phyloP scores from a whole-genome alignment of 2,113 vertebrate species.

The Perca schrenkii region DNA sequence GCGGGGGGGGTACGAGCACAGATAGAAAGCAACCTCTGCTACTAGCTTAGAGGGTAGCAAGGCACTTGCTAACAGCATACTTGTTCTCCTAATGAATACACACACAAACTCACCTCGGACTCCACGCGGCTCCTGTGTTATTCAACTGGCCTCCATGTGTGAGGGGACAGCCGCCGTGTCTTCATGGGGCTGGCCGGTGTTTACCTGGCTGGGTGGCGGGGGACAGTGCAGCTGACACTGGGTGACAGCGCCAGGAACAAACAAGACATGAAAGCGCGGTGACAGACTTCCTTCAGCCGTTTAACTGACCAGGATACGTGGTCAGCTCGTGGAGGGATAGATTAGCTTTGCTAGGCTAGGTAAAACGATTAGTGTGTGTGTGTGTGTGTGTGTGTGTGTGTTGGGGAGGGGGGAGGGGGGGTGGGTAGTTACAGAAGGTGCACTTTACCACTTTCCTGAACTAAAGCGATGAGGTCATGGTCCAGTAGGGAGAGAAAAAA shows the following conservation, averaged over 20 bases:
- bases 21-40: conserved; percentile 27
- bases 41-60: conserved; percentile 28
- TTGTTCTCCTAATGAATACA: neutral
- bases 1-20: neutral
- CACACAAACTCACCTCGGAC: conserved; percentile 71
- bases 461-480: conserved; percentile 92
- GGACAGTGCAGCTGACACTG: conserved; percentile 60
- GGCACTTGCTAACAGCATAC: neutral
- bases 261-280: conserved; percentile 38
- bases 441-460: conserved; percentile 88
- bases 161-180: conserved; percentile 44
- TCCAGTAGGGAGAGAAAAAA: conserved; percentile 70
- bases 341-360: conserved; percentile 57
- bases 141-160: conserved; percentile 69
- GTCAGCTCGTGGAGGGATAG: conserved; percentile 47
- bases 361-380: conserved; percentile 37
- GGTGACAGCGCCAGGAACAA: conserved; percentile 71
- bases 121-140: conserved; percentile 58
- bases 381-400: conserved; percentile 14
- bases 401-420: conserved; percentile 31
- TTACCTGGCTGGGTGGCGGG: conserved; percentile 66
- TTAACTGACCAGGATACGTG: conserved; percentile 13
- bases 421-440: conserved; percentile 77
- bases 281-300: conserved; percentile 6
- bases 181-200: conserved; percentile 69